Conservation (phyloP, 2,797 vertebrate species). For the Sebastes ruberrimus region DNA sequence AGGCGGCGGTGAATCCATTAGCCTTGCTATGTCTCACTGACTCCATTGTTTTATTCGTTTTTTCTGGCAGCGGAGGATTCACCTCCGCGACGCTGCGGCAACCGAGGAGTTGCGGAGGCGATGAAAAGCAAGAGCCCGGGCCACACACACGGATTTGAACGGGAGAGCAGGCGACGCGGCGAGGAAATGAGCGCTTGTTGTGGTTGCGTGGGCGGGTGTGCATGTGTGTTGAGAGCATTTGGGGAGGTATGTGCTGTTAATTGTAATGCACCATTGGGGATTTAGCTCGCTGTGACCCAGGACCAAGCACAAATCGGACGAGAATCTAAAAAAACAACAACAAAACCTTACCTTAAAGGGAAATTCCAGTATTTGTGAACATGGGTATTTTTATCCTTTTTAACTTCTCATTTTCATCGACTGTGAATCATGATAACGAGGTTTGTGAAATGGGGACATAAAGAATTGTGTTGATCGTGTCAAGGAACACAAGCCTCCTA, state of each 20-base stretch:
- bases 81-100: slow-evolving; percentile 38
- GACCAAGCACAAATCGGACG: neutral
- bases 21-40: slow-evolving; percentile 75
- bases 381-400: neutral
- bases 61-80: slow-evolving; percentile 61
- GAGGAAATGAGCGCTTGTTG: slow-evolving; percentile 6
- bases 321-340: neutral
- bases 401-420: neutral
- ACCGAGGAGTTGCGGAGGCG: slow-evolving; percentile 44
- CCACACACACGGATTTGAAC: slow-evolving; percentile 43
- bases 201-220: neutral
- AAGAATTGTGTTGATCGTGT: neutral
- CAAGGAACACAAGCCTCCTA: neutral
- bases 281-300: neutral
- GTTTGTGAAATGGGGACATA: neutral
- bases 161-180: slow-evolving; percentile 1
- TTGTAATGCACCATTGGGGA: neutral
- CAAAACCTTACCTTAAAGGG: neutral
- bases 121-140: slow-evolving; percentile 34
- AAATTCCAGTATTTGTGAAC: neutral
- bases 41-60: slow-evolving; percentile 78
- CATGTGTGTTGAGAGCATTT: neutral
- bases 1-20: slow-evolving; percentile 77
- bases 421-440: neutral
- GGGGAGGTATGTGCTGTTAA: neutral